A percentile compares a stretch with the other conserved stretches of the same genome.
phyloP scores from a whole-genome alignment of 2,888 invertebrate species.

The Aspidapion aeneum region DNA sequence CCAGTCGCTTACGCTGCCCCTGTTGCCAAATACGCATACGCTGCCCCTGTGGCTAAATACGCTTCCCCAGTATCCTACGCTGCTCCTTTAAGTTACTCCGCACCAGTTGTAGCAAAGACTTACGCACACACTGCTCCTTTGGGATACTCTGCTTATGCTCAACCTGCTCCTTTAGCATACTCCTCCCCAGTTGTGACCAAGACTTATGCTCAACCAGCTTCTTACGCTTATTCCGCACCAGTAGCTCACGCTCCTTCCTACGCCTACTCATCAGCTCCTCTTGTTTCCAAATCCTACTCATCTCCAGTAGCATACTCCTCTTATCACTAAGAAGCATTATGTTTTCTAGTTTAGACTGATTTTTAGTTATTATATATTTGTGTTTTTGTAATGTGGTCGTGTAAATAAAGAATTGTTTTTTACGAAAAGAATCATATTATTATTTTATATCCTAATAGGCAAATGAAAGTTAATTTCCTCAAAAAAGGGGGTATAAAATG shows the following conservation, averaged over 20 bases:
- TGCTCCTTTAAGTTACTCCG: constrained; percentile 20
- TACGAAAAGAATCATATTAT: neutral
- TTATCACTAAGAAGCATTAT: neutral
- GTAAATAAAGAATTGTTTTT: neutral
- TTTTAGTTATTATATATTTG: neutral
- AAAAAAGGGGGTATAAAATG: too few species aligned
- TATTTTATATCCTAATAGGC: too few species aligned
- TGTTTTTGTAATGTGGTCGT: neutral
- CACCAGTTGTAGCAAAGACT: constrained; percentile 33
- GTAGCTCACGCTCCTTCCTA: constrained; percentile 18
- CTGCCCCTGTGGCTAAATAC: constrained; percentile 27
- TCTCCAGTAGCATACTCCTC: neutral
- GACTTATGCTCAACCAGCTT: constrained; percentile 39
- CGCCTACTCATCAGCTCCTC: constrained; percentile 7
- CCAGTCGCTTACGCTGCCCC: constrained; percentile 29
- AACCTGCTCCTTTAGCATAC: constrained; percentile 30
- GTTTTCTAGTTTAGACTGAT: neutral
- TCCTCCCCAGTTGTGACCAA: constrained; percentile 38
- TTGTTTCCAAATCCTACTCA: neutral
- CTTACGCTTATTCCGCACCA: constrained; percentile 30
- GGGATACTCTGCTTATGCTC: constrained; percentile 28
- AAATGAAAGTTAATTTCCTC: too few species aligned
- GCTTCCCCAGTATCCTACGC: constrained; percentile 29
- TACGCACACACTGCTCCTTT: constrained; percentile 31
- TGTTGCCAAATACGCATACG: constrained; percentile 26